A percentile compares a stretch with the other conserved stretches of the same genome.
phyloP scores from a whole-genome alignment of 2,113 vertebrate species.

The Silurus asotus region DNA sequence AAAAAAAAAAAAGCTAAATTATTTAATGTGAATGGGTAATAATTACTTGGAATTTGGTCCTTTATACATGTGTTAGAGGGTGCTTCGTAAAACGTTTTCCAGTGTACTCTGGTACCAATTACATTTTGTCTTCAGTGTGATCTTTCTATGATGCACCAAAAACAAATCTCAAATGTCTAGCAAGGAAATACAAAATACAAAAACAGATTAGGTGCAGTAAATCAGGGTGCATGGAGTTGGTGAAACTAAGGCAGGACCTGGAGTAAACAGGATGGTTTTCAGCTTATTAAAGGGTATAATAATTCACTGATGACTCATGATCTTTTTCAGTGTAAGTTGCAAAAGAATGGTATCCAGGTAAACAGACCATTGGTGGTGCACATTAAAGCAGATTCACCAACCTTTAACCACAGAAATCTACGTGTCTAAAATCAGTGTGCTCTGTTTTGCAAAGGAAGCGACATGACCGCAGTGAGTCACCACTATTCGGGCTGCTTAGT shows the following conservation, averaged over 20 bases:
- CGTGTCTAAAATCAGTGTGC: background rate
- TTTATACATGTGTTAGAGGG: background rate
- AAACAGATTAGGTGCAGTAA: background rate
- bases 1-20: background rate
- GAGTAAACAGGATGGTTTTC: background rate
- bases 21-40: background rate
- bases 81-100: background rate
- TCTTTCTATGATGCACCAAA: background rate
- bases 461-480: conserved; percentile 6
- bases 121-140: background rate
- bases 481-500: conserved; percentile 37
- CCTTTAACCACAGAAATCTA: background rate
- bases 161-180: background rate
- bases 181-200: background rate
- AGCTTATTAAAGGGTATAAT: background rate
- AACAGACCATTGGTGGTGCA: background rate
- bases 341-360: background rate
- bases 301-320: background rate
- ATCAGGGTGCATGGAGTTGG: background rate
- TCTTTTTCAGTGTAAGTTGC: background rate
- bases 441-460: background rate
- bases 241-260: background rate
- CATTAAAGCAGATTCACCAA: background rate
- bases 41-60: background rate
- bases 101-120: background rate